Base-by-base conservation (phyloP, 2,797 vertebrate genomes). In the Tauraco hartlaubi region DNA sequence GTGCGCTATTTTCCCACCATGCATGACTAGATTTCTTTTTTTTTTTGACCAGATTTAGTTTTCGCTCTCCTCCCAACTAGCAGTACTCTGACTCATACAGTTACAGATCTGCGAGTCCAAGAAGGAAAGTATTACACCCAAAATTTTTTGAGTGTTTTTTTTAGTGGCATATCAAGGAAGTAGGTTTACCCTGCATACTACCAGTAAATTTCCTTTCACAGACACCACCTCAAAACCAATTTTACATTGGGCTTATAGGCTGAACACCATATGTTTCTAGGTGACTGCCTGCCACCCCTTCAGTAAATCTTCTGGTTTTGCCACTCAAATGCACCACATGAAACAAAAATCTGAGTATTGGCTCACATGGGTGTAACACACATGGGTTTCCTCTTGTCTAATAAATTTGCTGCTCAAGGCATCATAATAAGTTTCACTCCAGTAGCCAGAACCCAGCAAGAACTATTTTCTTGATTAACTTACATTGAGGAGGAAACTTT, bases 41-140 rank as follows among this genome's bases (percentile, higher is more conserved):
- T 61, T 35, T 29, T 64, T 88, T 77, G 10, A 64, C 44, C 41
- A 86, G 51, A 92, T 90, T 81, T 54, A 37, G 66, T 84, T 85
- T 67, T 28, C 71, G 84, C 71, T 92, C 80, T 88, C 67, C 85
- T 94, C 79, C 90, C 85, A 91, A 2, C 72, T 5, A 89, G 49
- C 59, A 66, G 39, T 20, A 49, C 77, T 84, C 61, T 96, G 94
- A 95, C 80, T 97, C 95, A 95, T 69, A 49, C 6, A 13, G 61
- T 64, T 79, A 72, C 72, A 73, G 64, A 85, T 76, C 67, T 68
- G 23, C 0, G 6, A 92, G 58, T 63, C 58, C 54, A 82, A 91
- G 64, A 68, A 93, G 51, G 63, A 89, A 94, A 89, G 41, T 28
- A 92, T 85, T 79, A 93, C 75, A 91, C 49, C 10, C 80, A 44